Evolutionary conservation across 2,888 invertebrate species (phyloP).

Genomic region (Leptinotarsa tumamoca): DNA sequence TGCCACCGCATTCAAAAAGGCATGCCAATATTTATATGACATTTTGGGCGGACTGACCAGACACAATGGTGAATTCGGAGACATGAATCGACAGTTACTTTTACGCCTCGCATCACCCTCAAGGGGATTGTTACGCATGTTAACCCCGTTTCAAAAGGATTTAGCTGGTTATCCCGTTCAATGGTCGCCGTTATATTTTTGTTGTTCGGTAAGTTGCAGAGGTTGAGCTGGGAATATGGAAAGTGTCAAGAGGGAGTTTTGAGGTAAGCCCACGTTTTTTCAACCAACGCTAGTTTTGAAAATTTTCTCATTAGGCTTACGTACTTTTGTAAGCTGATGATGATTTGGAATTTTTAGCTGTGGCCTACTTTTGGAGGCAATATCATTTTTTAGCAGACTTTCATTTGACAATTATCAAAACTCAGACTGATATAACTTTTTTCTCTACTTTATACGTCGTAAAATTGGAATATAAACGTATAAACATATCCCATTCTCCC

Average conservation of each 20-base stretch:
- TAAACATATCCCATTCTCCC: no score
- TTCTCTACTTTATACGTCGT: no score
- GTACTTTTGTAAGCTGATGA: no score
- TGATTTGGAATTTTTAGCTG: no score
- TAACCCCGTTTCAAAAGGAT: slow-evolving; percentile 52
- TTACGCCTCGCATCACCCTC: slow-evolving; percentile 57
- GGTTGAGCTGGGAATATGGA: neutral
- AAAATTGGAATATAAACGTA: no score
- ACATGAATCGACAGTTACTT: slow-evolving; percentile 54
- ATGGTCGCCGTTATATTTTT: slow-evolving; percentile 37
- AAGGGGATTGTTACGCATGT: slow-evolving; percentile 57
- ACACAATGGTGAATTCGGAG: slow-evolving; percentile 55
- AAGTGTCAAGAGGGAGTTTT: neutral
- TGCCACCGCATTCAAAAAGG: slow-evolving; percentile 48
- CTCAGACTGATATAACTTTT: no score
- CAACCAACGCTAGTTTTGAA: no score
- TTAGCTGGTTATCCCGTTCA: slow-evolving; percentile 42
- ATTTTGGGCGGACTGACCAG: slow-evolving; percentile 59
- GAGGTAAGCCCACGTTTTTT: no score
- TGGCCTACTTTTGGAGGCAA: no score
- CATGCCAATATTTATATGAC: slow-evolving; percentile 63
- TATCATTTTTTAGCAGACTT: no score
- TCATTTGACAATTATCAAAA: no score
- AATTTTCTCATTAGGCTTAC: no score
- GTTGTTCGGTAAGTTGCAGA: slow-evolving; percentile 9